Evolutionary conservation across 2,797 vertebrate genomes (phyloP).

Genomic region (Vireo griseus): DNA sequence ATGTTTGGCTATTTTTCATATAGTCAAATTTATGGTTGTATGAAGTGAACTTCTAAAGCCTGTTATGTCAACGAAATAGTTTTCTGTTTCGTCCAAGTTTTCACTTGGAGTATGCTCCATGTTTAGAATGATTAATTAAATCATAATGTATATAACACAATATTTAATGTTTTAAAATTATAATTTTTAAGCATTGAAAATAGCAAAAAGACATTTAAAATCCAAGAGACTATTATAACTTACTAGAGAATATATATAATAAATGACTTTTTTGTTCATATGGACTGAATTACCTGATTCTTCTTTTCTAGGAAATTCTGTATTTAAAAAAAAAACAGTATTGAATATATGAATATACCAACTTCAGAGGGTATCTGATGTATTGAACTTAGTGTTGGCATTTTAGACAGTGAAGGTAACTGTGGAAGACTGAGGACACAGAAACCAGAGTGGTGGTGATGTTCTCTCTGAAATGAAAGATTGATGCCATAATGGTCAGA

Average conservation of each 20-base stretch:
- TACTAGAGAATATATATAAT: slow-evolving; percentile 77
- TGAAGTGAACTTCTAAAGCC: slow-evolving; percentile 70
- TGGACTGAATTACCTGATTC: slow-evolving; percentile 68
- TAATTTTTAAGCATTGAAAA: slow-evolving; percentile 82
- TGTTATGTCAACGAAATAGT: slow-evolving; percentile 68
- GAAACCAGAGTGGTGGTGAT: background rate
- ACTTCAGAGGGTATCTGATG: background rate
- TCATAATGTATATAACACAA: slow-evolving; percentile 76
- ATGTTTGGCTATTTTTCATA: slow-evolving; percentile 74
- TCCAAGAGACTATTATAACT: slow-evolving; percentile 75
- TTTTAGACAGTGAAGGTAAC: background rate
- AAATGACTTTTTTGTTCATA: slow-evolving; percentile 79
- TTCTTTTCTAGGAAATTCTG: slow-evolving; percentile 67
- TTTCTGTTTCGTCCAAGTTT: slow-evolving; percentile 65
- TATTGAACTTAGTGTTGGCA: background rate
- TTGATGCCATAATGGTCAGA: background rate
- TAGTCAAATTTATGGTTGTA: slow-evolving; percentile 71
- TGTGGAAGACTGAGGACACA: background rate
- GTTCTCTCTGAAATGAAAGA: background rate
- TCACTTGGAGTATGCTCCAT: slow-evolving; percentile 68
- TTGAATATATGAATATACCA: background rate
- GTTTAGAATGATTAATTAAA: slow-evolving; percentile 70
- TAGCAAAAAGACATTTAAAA: slow-evolving; percentile 78
- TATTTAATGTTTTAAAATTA: slow-evolving; percentile 83
- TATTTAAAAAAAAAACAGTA: background rate